Evolutionary conservation across 2,888 invertebrate genomes (phyloP).

Genomic region (Malacosoma neustria): DNA sequence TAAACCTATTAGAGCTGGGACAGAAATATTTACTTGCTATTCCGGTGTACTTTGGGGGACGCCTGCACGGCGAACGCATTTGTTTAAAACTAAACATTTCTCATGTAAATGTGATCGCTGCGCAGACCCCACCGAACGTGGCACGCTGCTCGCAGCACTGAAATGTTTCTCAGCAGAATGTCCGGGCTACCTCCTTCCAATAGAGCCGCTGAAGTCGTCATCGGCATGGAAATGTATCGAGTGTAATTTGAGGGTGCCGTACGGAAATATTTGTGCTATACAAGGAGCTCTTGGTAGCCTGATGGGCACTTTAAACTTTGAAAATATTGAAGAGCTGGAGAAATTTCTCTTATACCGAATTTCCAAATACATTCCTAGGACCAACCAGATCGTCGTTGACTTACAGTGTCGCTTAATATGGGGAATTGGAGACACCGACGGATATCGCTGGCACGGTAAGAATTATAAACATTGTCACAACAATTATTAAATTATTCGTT

Average conservation of each 20-base stretch:
- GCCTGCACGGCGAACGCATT: slow-evolving; percentile 74
- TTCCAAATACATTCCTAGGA: slow-evolving; percentile 67
- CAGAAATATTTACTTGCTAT: slow-evolving; percentile 80
- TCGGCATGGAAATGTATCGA: slow-evolving; percentile 76
- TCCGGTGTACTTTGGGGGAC: slow-evolving; percentile 81
- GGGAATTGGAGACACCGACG: slow-evolving; percentile 73
- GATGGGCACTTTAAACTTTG: slow-evolving; percentile 61
- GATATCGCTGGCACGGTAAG: slow-evolving; percentile 76
- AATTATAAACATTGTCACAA: not conserved
- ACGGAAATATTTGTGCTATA: slow-evolving; percentile 63
- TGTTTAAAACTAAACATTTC: slow-evolving; percentile 80
- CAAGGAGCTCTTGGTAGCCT: slow-evolving; percentile 72
- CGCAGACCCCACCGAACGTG: slow-evolving; percentile 79
- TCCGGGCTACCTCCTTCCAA: slow-evolving; percentile 71
- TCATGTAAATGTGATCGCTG: slow-evolving; percentile 79
- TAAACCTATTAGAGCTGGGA: slow-evolving; percentile 71
- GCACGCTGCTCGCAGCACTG: slow-evolving; percentile 73
- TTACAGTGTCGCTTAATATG: slow-evolving; percentile 78
- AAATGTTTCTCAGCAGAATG: slow-evolving; percentile 70
- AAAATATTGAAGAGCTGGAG: slow-evolving; percentile 68
- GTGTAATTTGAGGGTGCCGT: slow-evolving; percentile 63
- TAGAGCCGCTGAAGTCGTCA: slow-evolving; percentile 66
- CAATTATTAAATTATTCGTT: too few relatives aligned
- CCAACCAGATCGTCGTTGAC: slow-evolving; percentile 77
- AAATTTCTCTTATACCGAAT: slow-evolving; percentile 72